Conservation (phyloP, 2,797 vertebrate genomes). For the Myripristis jacobus region DNA sequence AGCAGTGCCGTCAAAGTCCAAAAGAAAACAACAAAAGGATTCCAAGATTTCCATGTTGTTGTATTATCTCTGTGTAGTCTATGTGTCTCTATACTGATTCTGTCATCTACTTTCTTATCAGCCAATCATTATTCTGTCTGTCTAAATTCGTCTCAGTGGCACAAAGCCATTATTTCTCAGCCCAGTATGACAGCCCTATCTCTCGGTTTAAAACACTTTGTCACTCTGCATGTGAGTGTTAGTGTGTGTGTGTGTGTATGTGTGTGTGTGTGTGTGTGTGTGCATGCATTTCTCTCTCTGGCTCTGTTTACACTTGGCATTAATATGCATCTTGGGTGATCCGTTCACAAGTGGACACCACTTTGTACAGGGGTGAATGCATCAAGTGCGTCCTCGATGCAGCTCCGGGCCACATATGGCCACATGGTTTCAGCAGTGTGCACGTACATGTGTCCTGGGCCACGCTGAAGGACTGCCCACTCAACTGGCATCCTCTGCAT, state of each 20-base stretch:
- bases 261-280: too few relatives aligned
- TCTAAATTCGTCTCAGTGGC: constrained; percentile 34
- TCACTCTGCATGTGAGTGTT: constrained; percentile 2
- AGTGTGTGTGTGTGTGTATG: not conserved
- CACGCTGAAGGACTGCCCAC: too few relatives aligned
- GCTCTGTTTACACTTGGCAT: too few relatives aligned
- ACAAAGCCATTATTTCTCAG: constrained; percentile 32
- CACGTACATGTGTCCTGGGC: too few relatives aligned
- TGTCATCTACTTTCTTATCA: constrained; percentile 45
- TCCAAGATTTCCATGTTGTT: constrained; percentile 30
- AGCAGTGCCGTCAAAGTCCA: constrained; percentile 57
- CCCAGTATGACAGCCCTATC: constrained; percentile 41
- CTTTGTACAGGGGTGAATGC: too few relatives aligned
- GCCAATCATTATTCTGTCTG: constrained; percentile 27
- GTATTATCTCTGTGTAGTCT: constrained; percentile 23
- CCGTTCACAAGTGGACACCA: too few relatives aligned
- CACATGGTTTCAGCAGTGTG: too few relatives aligned
- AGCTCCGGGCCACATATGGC: too few relatives aligned
- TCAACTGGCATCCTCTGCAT: too few relatives aligned
- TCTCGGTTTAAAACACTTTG: constrained; percentile 44
- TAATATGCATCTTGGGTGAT: too few relatives aligned
- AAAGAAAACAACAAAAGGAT: constrained; percentile 47
- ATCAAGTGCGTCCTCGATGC: too few relatives aligned
- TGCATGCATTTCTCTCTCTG: too few relatives aligned
- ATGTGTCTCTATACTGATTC: constrained; percentile 34